Percentiles rank a stretch among this genome's conserved stretches.
Conservation (phyloP, 2,888 invertebrate species). For the Cyrtodaria siliqua region DNA sequence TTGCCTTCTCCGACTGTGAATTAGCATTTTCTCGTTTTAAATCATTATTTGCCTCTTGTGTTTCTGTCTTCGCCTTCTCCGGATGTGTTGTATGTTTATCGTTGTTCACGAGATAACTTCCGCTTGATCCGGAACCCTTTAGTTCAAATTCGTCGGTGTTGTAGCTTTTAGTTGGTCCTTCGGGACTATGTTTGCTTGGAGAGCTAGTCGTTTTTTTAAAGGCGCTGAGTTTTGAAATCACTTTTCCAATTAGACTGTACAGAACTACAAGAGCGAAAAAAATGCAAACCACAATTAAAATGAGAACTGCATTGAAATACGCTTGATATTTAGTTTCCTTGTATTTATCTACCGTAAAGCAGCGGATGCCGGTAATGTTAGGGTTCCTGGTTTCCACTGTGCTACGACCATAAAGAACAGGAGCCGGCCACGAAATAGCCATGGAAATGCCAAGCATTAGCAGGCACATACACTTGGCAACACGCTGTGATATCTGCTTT, state of each 20-base stretch:
- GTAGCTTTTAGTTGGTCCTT: too few species aligned
- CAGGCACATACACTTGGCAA: slow-evolving; percentile 53
- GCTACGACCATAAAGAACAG: slow-evolving; percentile 68
- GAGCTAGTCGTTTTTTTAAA: slow-evolving; percentile 3
- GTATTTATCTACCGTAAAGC: slow-evolving; percentile 65
- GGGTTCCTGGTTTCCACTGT: slow-evolving; percentile 54
- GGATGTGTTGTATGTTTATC: too few species aligned
- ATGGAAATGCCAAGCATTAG: slow-evolving; percentile 40
- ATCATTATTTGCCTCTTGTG: too few species aligned
- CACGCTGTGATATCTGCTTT: slow-evolving; percentile 60
- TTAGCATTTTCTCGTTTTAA: too few species aligned
- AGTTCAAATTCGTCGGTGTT: too few species aligned
- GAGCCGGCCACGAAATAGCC: slow-evolving; percentile 67
- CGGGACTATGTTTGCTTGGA: not conserved
- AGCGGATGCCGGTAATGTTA: slow-evolving; percentile 66
- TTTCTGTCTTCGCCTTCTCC: too few species aligned
- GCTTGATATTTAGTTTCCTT: slow-evolving; percentile 61
- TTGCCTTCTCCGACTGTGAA: too few species aligned
- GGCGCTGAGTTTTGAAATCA: slow-evolving; percentile 32
- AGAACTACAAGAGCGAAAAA: slow-evolving; percentile 60
- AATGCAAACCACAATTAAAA: slow-evolving; percentile 59
- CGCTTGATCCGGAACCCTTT: too few species aligned
- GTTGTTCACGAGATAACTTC: too few species aligned
- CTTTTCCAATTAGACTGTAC: slow-evolving; percentile 61
- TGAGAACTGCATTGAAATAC: slow-evolving; percentile 65